These are phyloP conservation scores for Urosaurus nigricauda DNA, from an alignment of 2,797 vertebrate species.

Conservation along the genomic window DNA sequence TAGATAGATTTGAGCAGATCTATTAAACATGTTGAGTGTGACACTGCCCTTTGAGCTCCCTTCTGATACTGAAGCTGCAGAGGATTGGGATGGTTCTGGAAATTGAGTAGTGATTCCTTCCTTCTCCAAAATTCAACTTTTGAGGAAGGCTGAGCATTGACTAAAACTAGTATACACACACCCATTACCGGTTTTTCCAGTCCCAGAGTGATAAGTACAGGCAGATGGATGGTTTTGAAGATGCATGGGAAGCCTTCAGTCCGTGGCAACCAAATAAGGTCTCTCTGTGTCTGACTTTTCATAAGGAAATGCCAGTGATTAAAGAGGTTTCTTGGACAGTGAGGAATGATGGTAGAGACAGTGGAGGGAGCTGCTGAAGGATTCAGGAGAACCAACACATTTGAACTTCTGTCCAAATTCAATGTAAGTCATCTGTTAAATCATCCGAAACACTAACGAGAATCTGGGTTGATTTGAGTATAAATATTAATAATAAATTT, in stretches of 20 bases:
- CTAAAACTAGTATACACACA: neutral
- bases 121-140: neutral
- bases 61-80: neutral
- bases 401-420: neutral
- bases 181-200: neutral
- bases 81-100: neutral
- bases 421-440: neutral
- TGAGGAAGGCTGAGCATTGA: neutral
- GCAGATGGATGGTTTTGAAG: neutral
- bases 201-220: neutral
- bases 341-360: neutral
- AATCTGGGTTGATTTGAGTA: neutral
- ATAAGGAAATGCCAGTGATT: neutral
- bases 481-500: too few relatives aligned
- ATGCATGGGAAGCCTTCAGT: neutral
- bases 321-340: neutral
- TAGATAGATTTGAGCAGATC: neutral
- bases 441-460: neutral
- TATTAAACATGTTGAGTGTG: neutral
- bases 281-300: neutral
- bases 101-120: neutral
- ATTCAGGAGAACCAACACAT: neutral
- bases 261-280: neutral
- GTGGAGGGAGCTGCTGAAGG: neutral
- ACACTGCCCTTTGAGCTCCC: neutral